These are phyloP conservation scores for Matsumyia berberina DNA, from an alignment of 2,888 invertebrate genomes.

Conservation along the genomic window DNA sequence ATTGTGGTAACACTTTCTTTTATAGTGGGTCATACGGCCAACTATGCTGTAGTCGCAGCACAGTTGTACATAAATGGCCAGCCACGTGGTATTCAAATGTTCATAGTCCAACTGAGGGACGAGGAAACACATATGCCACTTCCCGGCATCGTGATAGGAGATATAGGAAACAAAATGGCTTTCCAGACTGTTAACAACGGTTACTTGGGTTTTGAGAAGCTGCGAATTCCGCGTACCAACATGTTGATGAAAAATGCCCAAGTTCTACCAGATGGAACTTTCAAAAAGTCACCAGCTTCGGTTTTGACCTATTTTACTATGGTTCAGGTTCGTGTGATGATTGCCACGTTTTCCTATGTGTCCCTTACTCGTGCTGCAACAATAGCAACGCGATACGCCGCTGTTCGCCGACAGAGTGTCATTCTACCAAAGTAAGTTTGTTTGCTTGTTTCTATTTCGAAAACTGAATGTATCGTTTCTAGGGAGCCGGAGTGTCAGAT, in stretches of 20 bases:
- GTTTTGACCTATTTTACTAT: conserved; percentile 93
- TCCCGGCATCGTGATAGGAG: conserved; percentile 94
- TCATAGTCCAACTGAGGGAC: conserved; percentile 96
- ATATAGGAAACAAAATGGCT: conserved; percentile 97
- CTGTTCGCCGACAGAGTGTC: conserved; percentile 94
- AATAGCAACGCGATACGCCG: conserved; percentile 95
- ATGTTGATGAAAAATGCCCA: conserved; percentile 97
- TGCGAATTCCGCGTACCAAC: conserved; percentile 93
- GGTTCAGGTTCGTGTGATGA: conserved; percentile 94
- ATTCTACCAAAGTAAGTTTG: conserved; percentile 89
- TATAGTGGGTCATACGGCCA: conserved; percentile 95
- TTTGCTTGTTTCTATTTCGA: conserved; percentile 85
- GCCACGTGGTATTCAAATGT: conserved; percentile 95
- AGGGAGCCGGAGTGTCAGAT: conserved; percentile 95
- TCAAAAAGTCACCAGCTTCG: conserved; percentile 91
- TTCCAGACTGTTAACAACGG: conserved; percentile 97
- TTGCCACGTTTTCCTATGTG: conserved; percentile 89
- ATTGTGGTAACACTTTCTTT: neutral
- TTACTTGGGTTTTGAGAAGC: conserved; percentile 93
- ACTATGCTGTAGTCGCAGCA: conserved; percentile 95
- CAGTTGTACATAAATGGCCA: conserved; percentile 93
- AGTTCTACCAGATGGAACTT: conserved; percentile 95
- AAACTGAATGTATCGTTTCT: conserved; percentile 64
- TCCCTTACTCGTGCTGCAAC: conserved; percentile 92
- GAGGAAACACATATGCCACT: conserved; percentile 94